Evolutionary conservation across 1,140 invertebrate species (phyloP).

Genomic region (Rhizoglyphus robini): DNA sequence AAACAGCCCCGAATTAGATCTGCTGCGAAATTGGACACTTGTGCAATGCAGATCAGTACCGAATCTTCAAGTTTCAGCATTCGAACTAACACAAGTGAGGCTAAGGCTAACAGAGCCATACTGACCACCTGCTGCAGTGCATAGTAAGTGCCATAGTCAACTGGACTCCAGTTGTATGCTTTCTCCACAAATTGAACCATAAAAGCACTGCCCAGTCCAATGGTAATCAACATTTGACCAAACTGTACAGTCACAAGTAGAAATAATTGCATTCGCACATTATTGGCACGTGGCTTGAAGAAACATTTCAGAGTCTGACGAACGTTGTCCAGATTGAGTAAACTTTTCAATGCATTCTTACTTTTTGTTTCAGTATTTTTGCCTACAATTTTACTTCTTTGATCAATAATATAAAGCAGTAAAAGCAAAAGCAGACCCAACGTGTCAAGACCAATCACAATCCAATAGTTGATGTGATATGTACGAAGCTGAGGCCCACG

Average conservation of each 20-base stretch:
- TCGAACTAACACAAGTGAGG: not conserved
- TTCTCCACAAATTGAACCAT: not conserved
- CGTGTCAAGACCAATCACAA: not conserved
- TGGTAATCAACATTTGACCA: not conserved
- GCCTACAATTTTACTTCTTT: too few species aligned
- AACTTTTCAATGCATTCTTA: not conserved
- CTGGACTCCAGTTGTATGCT: not conserved
- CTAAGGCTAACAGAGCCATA: not conserved
- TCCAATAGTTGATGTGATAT: not conserved
- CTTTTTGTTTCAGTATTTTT: too few species aligned
- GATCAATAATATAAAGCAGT: too few species aligned
- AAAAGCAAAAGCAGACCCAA: not conserved
- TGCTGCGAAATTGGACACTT: not conserved
- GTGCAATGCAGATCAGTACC: not conserved
- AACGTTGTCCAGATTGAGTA: not conserved
- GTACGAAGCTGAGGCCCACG: not conserved
- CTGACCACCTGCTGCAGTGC: not conserved
- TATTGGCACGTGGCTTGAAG: not conserved
- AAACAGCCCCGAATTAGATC: not conserved
- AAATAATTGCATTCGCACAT: not conserved
- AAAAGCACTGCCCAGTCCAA: not conserved
- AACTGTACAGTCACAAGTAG: not conserved
- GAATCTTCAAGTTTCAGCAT: not conserved
- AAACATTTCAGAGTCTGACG: not conserved
- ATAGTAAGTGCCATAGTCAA: not conserved